phyloP scores from a whole-genome alignment of 2,888 invertebrate species.

The Apoda limacodes region DNA sequence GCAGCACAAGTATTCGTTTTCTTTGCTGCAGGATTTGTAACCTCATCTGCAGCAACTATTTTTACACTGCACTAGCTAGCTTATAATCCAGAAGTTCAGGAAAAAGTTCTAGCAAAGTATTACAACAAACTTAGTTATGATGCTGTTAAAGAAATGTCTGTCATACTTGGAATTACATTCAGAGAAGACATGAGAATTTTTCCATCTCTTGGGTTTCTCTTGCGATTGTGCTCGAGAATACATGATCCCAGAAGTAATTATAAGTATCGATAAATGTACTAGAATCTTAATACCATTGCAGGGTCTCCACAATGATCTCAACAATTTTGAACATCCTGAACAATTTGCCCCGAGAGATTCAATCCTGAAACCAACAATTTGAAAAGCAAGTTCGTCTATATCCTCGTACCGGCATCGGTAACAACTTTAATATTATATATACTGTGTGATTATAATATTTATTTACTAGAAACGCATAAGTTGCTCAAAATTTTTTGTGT shows the following conservation, averaged over 20 bases:
- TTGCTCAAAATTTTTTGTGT: too few species aligned
- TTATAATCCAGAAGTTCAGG: constrained; percentile 36
- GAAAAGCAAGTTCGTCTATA: constrained; percentile 34
- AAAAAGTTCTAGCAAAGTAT: constrained; percentile 29
- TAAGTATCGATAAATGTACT: constrained; percentile 36
- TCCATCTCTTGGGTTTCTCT: constrained; percentile 39
- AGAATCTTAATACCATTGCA: constrained; percentile 28
- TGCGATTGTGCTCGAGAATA: constrained; percentile 30
- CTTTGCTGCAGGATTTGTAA: too few species aligned
- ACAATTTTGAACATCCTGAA: constrained; percentile 33
- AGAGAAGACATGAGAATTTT: constrained; percentile 42
- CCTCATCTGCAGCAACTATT: too few species aligned
- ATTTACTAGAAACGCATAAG: too few species aligned
- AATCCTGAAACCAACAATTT: constrained; percentile 26
- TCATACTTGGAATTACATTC: too few species aligned
- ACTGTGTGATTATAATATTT: too few species aligned
- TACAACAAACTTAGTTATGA: constrained; percentile 33
- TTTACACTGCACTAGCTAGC: too few species aligned
- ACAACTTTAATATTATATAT: too few species aligned
- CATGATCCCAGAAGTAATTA: constrained; percentile 30
- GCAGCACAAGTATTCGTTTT: too few species aligned
- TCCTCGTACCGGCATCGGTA: constrained; percentile 45
- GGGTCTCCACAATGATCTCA: constrained; percentile 37
- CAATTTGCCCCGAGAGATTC: constrained; percentile 41
- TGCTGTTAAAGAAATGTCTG: constrained; percentile 37